Percentiles rank a stretch among this genome's conserved stretches.
These are phyloP conservation scores for Psammodynastes pulverulentus DNA, from an alignment of 2,113 vertebrate genomes.

Conservation along the genomic window DNA sequence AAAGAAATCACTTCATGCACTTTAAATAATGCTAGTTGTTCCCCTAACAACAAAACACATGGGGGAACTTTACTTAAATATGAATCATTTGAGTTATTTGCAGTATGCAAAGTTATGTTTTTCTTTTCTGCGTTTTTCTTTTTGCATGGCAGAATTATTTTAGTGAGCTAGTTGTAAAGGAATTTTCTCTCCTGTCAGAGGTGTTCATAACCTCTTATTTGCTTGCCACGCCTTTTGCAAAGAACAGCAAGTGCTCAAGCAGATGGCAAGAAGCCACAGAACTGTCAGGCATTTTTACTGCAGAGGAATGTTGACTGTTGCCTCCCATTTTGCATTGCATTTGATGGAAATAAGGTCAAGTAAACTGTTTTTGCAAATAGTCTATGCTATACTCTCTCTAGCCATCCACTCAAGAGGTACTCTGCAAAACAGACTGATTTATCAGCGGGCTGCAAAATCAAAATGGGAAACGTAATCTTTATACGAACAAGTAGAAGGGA, in stretches of 20 bases:
- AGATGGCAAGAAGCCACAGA: not conserved
- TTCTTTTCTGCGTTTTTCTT: not conserved
- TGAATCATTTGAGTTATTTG: constrained; percentile 4
- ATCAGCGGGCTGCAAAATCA: fast-evolving
- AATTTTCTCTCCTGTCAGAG: constrained; percentile 31
- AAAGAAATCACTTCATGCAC: constrained; percentile 38
- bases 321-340: fast-evolving
- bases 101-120: not conserved
- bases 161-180: not conserved
- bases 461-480: not conserved
- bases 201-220: constrained; percentile 36
- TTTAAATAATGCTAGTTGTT: constrained; percentile 25
- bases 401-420: not conserved
- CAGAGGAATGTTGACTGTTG: not conserved
- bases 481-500: fast-evolving
- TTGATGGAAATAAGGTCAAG: not conserved
- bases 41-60: constrained; percentile 3
- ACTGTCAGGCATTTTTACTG: not conserved
- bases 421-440: not conserved
- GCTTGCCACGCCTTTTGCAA: not conserved
- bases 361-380: not conserved
- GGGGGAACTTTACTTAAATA: constrained; percentile 27
- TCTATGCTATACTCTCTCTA: fast-evolving
- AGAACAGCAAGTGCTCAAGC: not conserved
- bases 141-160: constrained; percentile 6